These are phyloP conservation scores for Thunnus albacares DNA, from an alignment of 2,797 vertebrate genomes.

Conservation along the genomic window DNA sequence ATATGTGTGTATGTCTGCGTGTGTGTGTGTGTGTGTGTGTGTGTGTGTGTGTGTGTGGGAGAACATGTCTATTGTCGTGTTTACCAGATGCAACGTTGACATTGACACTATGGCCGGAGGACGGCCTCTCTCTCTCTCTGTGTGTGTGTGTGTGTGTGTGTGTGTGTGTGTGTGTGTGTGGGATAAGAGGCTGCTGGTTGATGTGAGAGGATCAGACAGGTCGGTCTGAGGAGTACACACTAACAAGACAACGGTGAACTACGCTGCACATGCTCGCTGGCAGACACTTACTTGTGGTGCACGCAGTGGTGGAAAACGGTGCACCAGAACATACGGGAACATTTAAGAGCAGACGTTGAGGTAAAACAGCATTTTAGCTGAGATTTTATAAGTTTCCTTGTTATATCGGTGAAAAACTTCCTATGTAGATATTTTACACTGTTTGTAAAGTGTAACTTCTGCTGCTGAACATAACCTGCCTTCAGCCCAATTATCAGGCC, in stretches of 20 bases:
- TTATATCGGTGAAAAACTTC: no score
- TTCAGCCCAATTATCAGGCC: no score
- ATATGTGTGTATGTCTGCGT: conserved; percentile 11
- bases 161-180: conserved; percentile 24
- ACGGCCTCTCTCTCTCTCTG: conserved; percentile 37
- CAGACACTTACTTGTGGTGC: conserved; percentile 17
- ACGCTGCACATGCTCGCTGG: conserved; percentile 36
- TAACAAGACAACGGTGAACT: conserved; percentile 61
- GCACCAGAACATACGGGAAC: background rate
- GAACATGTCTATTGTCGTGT: conserved; percentile 62
- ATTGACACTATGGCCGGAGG: conserved; percentile 76
- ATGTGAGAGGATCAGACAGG: conserved; percentile 74
- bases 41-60: conserved; percentile 30
- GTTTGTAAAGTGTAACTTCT: no score
- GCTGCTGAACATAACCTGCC: no score
- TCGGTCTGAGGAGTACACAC: conserved; percentile 55
- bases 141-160: conserved; percentile 29
- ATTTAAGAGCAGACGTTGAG: background rate
- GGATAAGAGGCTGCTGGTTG: conserved; percentile 51
- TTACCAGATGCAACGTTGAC: conserved; percentile 72
- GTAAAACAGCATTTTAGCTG: no score
- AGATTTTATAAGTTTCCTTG: no score
- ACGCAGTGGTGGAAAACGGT: background rate
- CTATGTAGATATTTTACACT: no score
- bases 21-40: conserved; percentile 32